A percentile compares a stretch with the other conserved stretches of the same genome.
Conservation (phyloP, 2,113 vertebrate species). For the Carassius auratus region DNA sequence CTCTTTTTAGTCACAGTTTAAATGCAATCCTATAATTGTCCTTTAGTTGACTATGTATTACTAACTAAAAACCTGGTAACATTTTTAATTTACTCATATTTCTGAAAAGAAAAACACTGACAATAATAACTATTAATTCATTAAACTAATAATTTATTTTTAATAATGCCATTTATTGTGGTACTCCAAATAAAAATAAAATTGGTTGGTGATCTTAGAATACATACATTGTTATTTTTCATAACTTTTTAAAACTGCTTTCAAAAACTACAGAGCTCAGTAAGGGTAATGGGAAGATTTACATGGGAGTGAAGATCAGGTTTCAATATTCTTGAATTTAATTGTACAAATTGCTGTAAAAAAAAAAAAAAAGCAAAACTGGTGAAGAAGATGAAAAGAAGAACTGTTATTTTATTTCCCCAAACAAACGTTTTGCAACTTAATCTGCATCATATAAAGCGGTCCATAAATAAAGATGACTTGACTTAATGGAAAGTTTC, state of each 20-base stretch:
- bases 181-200: neutral
- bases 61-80: neutral
- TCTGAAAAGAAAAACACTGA: neutral
- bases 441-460: no score
- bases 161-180: no score
- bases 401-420: neutral
- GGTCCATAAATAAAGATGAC: no score
- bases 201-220: neutral
- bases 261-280: neutral
- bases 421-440: no score
- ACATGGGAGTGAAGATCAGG: neutral
- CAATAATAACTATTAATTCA: no score
- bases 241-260: neutral
- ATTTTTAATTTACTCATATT: neutral
- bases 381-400: neutral
- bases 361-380: neutral
- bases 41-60: neutral
- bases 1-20: neutral
- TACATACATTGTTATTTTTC: neutral
- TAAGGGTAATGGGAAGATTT: neutral
- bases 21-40: neutral
- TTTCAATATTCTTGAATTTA: neutral
- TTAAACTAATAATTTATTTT: no score
- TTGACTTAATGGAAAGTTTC: neutral
- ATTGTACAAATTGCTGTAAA: no score